These are phyloP conservation scores for Poeciliopsis prolifica DNA, from an alignment of 2,113 vertebrate genomes.

Conservation along the genomic window DNA sequence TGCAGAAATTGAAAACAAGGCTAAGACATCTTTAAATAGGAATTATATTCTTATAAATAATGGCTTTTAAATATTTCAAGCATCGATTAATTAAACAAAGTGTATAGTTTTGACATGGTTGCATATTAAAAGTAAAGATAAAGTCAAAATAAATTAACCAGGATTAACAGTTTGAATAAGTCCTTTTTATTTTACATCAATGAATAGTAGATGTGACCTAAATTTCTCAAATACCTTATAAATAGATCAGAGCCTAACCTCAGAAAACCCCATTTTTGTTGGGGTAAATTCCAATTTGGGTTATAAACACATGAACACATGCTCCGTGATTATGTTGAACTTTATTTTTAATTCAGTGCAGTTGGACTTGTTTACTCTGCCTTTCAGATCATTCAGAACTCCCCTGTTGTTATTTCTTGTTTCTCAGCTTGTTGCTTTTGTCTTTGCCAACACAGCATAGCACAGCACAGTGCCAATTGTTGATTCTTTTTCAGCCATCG, in stretches of 20 bases:
- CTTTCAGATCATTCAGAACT: not conserved
- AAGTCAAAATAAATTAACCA: not conserved
- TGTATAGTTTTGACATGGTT: not conserved
- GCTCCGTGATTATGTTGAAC: not conserved
- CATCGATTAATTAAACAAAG: not conserved
- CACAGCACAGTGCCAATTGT: not conserved
- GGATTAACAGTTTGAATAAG: not conserved
- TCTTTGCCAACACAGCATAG: not conserved
- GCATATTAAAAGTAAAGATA: not conserved
- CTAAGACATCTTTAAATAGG: not conserved
- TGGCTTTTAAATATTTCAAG: not conserved
- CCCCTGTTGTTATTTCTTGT: constrained; percentile 27
- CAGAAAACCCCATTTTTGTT: not conserved
- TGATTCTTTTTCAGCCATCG: not conserved
- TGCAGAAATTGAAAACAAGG: not conserved
- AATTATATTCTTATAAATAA: not conserved
- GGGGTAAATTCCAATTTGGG: not conserved
- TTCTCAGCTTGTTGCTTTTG: constrained; percentile 14
- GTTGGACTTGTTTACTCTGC: not conserved
- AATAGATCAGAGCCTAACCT: not conserved
- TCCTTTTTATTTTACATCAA: not conserved
- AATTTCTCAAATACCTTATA: not conserved
- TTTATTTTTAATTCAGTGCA: not conserved
- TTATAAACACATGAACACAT: not conserved
- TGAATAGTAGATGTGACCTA: not conserved